Percentiles rank a stretch among this genome's conserved stretches.
phyloP scores from a whole-genome alignment of 37 sponge, comb jelly and placozoan species.

The Halisarca cf. caerulea region DNA sequence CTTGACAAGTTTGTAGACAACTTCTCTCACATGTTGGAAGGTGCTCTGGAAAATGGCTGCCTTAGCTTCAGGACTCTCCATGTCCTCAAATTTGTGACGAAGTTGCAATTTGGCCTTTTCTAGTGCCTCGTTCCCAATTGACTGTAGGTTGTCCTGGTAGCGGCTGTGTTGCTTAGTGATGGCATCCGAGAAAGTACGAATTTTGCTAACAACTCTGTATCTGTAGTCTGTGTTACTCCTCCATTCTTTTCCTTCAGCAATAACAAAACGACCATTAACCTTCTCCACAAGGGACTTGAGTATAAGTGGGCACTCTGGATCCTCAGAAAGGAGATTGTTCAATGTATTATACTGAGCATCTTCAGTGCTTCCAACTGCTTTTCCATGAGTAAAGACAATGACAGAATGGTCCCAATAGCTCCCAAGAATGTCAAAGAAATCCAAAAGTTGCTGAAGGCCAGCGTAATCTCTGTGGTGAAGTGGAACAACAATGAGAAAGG shows the following conservation, averaged over 20 bases:
- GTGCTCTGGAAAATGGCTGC: neutral
- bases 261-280: neutral
- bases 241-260: slow-evolving; percentile 12
- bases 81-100: neutral
- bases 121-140: neutral
- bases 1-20: neutral
- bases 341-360: neutral
- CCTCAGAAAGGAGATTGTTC: neutral
- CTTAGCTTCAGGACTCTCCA: neutral
- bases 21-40: neutral
- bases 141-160: slow-evolving; percentile 11
- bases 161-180: neutral
- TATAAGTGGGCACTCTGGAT: neutral
- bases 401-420: slow-evolving; percentile 11
- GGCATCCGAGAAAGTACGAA: neutral
- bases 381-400: slow-evolving; percentile 4
- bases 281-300: neutral
- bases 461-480: neutral
- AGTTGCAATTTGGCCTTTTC: slow-evolving; percentile 4
- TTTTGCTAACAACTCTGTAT: neutral
- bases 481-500: neutral
- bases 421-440: slow-evolving; percentile 13
- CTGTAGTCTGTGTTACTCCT: neutral
- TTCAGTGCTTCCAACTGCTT: neutral
- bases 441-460: neutral